Base-by-base conservation (phyloP, 2,888 invertebrate genomes). In the Cheilosia soror region DNA sequence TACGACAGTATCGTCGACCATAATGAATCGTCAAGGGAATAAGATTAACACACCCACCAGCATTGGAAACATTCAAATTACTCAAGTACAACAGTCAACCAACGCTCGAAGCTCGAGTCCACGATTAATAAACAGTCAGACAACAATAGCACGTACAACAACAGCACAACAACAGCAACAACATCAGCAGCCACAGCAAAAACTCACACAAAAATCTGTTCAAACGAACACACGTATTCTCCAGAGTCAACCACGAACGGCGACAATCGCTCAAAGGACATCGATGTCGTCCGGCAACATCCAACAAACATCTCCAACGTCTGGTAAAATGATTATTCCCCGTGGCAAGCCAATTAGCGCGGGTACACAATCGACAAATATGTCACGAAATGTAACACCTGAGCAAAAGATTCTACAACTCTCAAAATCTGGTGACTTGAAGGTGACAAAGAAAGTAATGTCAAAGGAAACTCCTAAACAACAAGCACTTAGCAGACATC, bases 351-450 rank as follows among this genome's bases (percentile, higher is more conserved):
- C 76, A 7, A 31, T 65, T 5, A 27, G 33, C 53, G 9, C n/a
- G 0, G 68, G 33, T 63, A 37, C 44, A 9, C 76, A 83, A 40
- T 69, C 83, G 7, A 20, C 71, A 0, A 15, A 68, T 7, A 63
- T 78, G 51, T 76, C 62, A 72, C 90, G 91, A 57, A 89, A 88
- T 37, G 90, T 91, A 20, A 92, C 92, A 9, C 92, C 92, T 0
- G 92, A 92, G 75, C 92, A 92, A 76, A 92, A 92, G 88, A 92
- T 92, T 33, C 81, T 92, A 6, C 93, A 93, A 31, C 91, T 93
- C 0, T 93, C 94, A 0, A 93, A 93, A 89, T 93, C 90, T 89
- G 94, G 88, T 87, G 94, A 91, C 91, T 92, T 88, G 89, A 93
- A 90, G 90, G 93, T 90, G 87, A 93, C 91, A 87, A 93, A 89